Percentiles rank a stretch among this genome's conserved stretches.
phyloP scores from a whole-genome alignment of 2,888 invertebrate species.

The Leptinotarsa rubiginosa region DNA sequence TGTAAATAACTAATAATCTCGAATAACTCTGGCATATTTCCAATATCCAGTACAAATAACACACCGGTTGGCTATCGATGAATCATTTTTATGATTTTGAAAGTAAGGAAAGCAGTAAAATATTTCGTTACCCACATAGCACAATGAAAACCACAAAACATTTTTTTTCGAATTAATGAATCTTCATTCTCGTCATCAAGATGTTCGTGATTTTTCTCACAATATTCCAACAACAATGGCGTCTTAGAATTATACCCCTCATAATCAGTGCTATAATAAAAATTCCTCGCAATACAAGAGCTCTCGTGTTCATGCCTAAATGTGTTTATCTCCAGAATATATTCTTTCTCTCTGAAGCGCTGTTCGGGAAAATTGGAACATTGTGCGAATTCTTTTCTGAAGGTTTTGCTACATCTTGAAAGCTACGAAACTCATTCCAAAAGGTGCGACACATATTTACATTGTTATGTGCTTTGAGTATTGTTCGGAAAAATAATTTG shows the following conservation, averaged over 20 bases:
- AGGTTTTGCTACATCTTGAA: neutral
- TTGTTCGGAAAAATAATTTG: neutral
- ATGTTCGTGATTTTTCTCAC: neutral
- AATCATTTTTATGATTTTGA: no score
- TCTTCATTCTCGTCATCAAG: neutral
- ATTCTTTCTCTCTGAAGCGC: neutral
- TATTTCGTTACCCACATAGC: no score
- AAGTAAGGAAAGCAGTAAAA: no score
- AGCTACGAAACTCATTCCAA: neutral
- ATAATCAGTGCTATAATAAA: constrained; percentile 10
- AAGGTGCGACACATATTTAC: neutral
- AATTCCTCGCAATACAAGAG: constrained; percentile 1
- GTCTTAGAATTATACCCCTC: neutral
- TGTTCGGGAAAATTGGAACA: neutral
- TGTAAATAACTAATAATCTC: no score
- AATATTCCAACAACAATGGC: neutral
- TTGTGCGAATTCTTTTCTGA: constrained; percentile 10
- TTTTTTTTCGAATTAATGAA: neutral
- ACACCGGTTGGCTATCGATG: no score
- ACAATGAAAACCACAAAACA: neutral
- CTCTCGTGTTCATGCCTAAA: neutral
- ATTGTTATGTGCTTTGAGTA: neutral
- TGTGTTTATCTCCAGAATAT: constrained; percentile 11
- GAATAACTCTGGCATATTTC: no score
- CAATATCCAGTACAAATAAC: no score